These are phyloP conservation scores for Tetramorium parvispinum DNA, from an alignment of 1,140 invertebrate species.

Conservation along the genomic window DNA sequence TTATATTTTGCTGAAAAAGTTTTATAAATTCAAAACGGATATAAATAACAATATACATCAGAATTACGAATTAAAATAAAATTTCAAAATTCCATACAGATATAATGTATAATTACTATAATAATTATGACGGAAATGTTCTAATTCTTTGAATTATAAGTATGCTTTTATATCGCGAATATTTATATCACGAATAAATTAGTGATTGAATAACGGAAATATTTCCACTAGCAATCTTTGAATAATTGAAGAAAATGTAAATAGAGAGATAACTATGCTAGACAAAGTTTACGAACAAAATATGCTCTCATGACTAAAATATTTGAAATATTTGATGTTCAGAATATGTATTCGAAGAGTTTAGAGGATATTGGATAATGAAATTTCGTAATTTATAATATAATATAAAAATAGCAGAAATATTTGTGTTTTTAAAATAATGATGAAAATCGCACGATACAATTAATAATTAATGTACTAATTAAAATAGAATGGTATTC, in stretches of 20 bases:
- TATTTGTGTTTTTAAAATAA: conserved; percentile 3
- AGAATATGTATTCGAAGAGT: background rate
- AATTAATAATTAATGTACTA: conserved; percentile 17
- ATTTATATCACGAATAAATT: background rate
- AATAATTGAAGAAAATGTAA: background rate
- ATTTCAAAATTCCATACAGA: background rate
- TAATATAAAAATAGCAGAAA: background rate
- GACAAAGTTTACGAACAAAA: conserved; percentile 19
- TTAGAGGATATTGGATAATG: conserved; percentile 6
- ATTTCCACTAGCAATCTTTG: background rate
- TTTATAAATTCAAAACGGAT: background rate
- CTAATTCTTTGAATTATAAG: background rate
- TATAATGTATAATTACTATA: background rate
- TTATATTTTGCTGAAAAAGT: background rate
- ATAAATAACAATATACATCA: background rate
- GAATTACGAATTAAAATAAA: background rate
- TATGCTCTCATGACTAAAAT: background rate
- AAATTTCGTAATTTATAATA: conserved; percentile 28
- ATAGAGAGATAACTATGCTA: background rate
- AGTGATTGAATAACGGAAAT: conserved; percentile 3
- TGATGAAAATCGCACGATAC: background rate
- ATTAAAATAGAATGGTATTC: background rate
- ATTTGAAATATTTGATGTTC: conserved; percentile 23
- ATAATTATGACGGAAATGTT: background rate
- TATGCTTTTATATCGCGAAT: background rate